A percentile compares a stretch with the other conserved stretches of the same genome.
Evolutionary conservation across 2,888 invertebrate species (phyloP).

Genomic region (Sarcophaga variegata): DNA sequence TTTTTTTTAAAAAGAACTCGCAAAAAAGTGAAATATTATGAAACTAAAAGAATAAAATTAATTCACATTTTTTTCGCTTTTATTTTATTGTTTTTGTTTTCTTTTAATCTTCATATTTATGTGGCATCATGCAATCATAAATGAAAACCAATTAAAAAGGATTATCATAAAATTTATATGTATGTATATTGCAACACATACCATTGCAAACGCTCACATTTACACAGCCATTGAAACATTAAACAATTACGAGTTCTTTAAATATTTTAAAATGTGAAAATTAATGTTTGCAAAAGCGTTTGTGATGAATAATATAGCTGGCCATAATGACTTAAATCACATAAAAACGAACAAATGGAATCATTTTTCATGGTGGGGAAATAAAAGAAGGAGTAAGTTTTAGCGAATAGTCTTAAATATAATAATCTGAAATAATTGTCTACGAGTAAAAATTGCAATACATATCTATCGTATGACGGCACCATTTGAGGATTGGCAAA

Average conservation of each 20-base stretch:
- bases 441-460: too few species aligned
- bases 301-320: not conserved
- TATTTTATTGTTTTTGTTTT: not conserved
- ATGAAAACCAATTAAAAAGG: conserved; percentile 68
- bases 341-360: not conserved
- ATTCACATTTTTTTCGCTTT: not conserved
- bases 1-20: too few species aligned
- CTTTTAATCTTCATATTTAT: conserved; percentile 41
- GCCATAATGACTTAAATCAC: not conserved
- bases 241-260: too few species aligned
- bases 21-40: too few species aligned
- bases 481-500: too few species aligned
- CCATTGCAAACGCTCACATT: too few species aligned
- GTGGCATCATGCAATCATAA: conserved; percentile 56
- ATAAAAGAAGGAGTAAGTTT: conserved; percentile 1
- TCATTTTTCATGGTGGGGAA: not conserved
- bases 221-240: too few species aligned
- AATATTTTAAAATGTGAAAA: too few species aligned
- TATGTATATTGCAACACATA: not conserved
- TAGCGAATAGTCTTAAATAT: too few species aligned
- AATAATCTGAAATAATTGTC: too few species aligned
- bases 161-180: conserved; percentile 47
- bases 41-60: too few species aligned
- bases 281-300: not conserved
- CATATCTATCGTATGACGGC: too few species aligned